Conservation (phyloP, 2,797 vertebrate genomes). For the Acanthurus leucopareius region DNA sequence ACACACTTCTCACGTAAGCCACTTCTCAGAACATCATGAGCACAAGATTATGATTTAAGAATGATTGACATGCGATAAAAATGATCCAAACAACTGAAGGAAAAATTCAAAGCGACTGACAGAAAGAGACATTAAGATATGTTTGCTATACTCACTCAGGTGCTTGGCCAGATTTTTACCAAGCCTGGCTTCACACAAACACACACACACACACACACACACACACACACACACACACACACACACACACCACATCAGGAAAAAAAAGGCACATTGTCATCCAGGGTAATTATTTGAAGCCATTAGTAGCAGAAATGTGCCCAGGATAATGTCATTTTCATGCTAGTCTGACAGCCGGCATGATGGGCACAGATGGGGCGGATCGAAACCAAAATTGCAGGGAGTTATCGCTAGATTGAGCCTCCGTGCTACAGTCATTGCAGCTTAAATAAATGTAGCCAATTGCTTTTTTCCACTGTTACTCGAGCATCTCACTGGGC, state of each 20-base stretch:
- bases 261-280: constrained; percentile 48
- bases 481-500: constrained; percentile 63
- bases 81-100: constrained; percentile 26
- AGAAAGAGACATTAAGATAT: constrained; percentile 20
- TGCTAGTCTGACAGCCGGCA: constrained; percentile 59
- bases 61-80: constrained; percentile 52
- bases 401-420: constrained; percentile 61
- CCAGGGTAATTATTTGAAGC: constrained; percentile 62
- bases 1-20: constrained; percentile 50
- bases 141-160: constrained; percentile 21
- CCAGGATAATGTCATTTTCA: constrained; percentile 68
- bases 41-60: constrained; percentile 56
- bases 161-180: neutral
- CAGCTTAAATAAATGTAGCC: constrained; percentile 69
- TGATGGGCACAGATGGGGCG: constrained; percentile 64
- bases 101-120: constrained; percentile 17
- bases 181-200: constrained; percentile 32
- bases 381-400: constrained; percentile 69
- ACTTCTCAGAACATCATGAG: constrained; percentile 47
- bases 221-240: constrained; percentile 30
- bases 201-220: constrained; percentile 14
- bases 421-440: constrained; percentile 30
- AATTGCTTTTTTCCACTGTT: constrained; percentile 65
- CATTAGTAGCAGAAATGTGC: constrained; percentile 69
- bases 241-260: constrained; percentile 17